phyloP scores from a whole-genome alignment of 2,888 invertebrate genomes.

The Platycheirus rosarum region DNA sequence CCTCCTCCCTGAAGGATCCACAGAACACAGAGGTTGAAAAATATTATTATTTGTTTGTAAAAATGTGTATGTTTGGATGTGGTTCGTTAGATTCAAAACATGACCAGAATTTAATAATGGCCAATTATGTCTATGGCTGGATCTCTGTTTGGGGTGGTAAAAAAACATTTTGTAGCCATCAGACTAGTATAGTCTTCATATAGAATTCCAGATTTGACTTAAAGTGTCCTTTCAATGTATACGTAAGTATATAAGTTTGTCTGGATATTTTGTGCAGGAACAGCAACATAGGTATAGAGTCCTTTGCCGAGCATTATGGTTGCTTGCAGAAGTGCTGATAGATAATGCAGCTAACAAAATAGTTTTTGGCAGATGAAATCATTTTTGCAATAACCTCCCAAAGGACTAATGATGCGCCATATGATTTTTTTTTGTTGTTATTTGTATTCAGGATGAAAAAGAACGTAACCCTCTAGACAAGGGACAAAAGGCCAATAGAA shows the following conservation, averaged over 20 bases:
- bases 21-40: neutral
- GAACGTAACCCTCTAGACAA: no score
- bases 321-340: slow-evolving; percentile 14
- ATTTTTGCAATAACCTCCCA: slow-evolving; percentile 16
- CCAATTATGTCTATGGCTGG: slow-evolving; percentile 58
- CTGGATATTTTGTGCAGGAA: neutral
- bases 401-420: slow-evolving; percentile 28
- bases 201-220: slow-evolving; percentile 23
- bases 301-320: slow-evolving; percentile 21
- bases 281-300: no score
- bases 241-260: neutral
- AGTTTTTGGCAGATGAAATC: slow-evolving; percentile 20
- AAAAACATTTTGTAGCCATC: slow-evolving; percentile 22
- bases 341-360: slow-evolving; percentile 44
- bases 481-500: no score
- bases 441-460: no score
- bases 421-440: slow-evolving; percentile 11
- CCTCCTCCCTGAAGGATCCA: slow-evolving; percentile 7
- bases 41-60: slow-evolving; percentile 25
- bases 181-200: neutral
- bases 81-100: slow-evolving; percentile 70
- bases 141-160: slow-evolving; percentile 24
- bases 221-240: neutral
- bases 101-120: slow-evolving; percentile 67
- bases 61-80: slow-evolving; percentile 37